Conservation (phyloP, 2,888 invertebrate species). For the Heliconius ismenius region DNA sequence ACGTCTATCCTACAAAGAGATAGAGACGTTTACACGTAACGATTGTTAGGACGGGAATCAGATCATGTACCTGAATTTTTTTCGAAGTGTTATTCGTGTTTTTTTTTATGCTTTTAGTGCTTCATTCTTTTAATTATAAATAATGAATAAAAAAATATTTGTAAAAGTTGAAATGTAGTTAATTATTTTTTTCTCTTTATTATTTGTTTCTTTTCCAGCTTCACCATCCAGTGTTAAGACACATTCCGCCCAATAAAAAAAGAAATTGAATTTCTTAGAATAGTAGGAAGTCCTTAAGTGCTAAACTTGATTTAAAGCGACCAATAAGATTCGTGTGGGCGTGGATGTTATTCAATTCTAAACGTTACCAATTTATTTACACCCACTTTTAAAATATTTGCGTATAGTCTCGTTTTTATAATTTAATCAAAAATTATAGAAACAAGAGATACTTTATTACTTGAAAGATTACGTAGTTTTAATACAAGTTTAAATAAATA, state of each 20-base stretch:
- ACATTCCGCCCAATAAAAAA: background rate
- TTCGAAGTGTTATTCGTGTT: no score
- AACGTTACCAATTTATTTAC: constrained; percentile 28
- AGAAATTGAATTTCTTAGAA: background rate
- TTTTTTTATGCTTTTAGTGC: no score
- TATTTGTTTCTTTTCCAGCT: background rate
- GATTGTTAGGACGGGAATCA: no score
- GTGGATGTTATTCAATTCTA: constrained; percentile 18
- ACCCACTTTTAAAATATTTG: constrained; percentile 18
- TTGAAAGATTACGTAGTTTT: background rate
- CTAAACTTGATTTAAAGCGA: constrained; percentile 16
- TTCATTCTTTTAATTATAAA: no score
- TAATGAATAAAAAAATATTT: no score
- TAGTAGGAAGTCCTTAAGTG: background rate
- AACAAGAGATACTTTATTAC: background rate
- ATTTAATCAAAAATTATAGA: constrained; percentile 1
- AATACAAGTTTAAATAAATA: no score
- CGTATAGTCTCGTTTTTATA: constrained; percentile 9
- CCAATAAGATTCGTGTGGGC: constrained; percentile 24
- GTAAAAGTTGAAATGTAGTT: no score
- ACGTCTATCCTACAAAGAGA: no score
- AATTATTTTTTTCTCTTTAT: background rate
- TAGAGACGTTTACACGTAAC: no score
- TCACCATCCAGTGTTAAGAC: no score
- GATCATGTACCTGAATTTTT: no score